Evolutionary conservation across 2,888 invertebrate species (phyloP), one percentile per base, ranked within the genome.

Genomic region (Cistogaster globosa): DNA sequence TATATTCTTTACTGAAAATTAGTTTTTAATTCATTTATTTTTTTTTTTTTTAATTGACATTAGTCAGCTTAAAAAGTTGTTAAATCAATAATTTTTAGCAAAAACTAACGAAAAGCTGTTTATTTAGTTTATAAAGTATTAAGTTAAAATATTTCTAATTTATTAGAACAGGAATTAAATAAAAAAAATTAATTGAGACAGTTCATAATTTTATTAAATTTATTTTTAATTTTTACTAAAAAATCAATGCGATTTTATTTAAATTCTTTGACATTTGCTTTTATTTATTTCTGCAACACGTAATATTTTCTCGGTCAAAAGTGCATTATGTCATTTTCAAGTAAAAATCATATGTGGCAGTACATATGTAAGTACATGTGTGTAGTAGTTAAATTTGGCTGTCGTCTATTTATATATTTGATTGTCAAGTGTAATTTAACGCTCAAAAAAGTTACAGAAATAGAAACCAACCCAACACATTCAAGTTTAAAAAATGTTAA

Each of bases 291-390:
- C 1, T 75, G 60, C 6, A 32, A 20, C 32, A 42, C 45, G 11
- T 53, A 51, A 72, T 12, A 62, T 68, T 72, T 79, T 84, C 79
- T 84, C 63, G 74, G 79, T 65, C 78, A 74, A 75, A 90, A 90
- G 90, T 90, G 90, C 90, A 90, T 90, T 90, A 90, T 90, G 90
- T 90, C 90, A 90, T 90, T 89, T 90, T 87, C 18, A 36, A 16
- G 12, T 7, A 16, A 26, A 26, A 57, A 16, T 8, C 12, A 60
- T 20, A 58, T 42, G 53, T 74, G 68, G n/a, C 26, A 36, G 12
- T 18, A 38, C 7, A 18, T 38, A 2, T 5, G 14, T 14, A 51
- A 36, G 55, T 26, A 18, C 48, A 67, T 72, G 32, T 32, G 42
- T 58, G 51, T 58, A 38, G 7, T 14, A 36, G 20, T 57, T n/a